A percentile compares a stretch with the other conserved stretches of the same genome.
Evolutionary conservation across 2,113 vertebrate species (phyloP).

Genomic region (Xenus cinereus): DNA sequence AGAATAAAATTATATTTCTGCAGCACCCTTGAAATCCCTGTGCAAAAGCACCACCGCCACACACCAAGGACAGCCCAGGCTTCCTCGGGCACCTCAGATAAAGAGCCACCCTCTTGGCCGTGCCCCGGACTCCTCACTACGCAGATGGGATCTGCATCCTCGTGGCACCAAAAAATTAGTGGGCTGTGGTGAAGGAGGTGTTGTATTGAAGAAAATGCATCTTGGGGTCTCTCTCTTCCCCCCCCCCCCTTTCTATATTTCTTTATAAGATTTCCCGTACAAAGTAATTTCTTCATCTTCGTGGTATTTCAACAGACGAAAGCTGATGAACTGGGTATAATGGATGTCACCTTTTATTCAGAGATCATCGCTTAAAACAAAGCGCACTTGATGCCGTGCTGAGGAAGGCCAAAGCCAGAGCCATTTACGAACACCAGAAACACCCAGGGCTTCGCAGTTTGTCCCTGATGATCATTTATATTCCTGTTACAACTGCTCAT

Average conservation of each 20-base stretch:
- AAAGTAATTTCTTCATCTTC: not conserved
- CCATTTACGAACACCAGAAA: fast-evolving
- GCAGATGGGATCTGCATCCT: fast-evolving
- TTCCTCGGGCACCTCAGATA: not conserved
- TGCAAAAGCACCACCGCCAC: fast-evolving
- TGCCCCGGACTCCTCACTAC: not conserved
- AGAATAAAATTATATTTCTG: not conserved
- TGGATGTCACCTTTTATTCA: fast-evolving
- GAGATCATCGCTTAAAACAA: not conserved
- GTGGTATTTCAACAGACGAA: not conserved
- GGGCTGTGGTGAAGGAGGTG: not conserved
- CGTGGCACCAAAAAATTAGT: not conserved
- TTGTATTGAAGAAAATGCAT: not conserved
- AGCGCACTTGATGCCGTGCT: fast-evolving
- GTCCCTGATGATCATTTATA: fast-evolving
- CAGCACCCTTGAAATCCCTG: no score
- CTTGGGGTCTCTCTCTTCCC: not conserved
- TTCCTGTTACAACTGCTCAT: not conserved
- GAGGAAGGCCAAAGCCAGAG: not conserved
- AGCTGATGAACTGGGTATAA: not conserved
- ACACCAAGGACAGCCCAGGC: fast-evolving
- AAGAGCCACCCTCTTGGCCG: no score
- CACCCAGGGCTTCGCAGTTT: fast-evolving
- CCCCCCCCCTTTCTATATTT: not conserved
- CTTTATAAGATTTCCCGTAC: not conserved